A percentile compares a stretch with the other conserved stretches of the same genome.
Evolutionary conservation across 2,797 vertebrate species (phyloP).

Genomic region (Chromis chromis): DNA sequence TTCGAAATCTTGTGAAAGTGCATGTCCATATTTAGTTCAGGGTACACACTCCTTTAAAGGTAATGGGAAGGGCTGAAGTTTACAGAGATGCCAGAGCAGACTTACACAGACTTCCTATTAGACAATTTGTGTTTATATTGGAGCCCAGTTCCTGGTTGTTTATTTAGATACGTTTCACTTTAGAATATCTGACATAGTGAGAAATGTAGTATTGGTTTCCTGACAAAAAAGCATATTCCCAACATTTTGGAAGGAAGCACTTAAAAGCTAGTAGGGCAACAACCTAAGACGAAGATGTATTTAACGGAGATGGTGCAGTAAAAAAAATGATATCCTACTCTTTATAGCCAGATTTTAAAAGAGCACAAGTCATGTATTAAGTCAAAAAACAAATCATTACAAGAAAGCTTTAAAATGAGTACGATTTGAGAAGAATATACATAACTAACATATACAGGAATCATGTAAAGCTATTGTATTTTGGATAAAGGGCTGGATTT

Average conservation of each 20-base stretch:
- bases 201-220: not conserved
- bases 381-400: no score
- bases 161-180: constrained; percentile 8
- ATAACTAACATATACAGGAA: not conserved
- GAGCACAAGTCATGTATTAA: no score
- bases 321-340: no score
- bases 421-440: not conserved
- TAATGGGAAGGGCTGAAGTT: constrained; percentile 88
- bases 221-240: not conserved
- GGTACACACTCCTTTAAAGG: constrained; percentile 98
- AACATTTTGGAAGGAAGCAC: not conserved
- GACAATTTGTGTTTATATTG: constrained; percentile 66
- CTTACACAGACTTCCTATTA: constrained; percentile 75
- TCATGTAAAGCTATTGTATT: not conserved
- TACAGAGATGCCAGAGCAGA: constrained; percentile 75
- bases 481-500: no score
- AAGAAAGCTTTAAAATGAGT: no score
- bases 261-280: not conserved
- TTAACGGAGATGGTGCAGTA: no score
- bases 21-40: constrained; percentile 99
- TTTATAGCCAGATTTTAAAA: no score
- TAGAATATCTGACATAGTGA: not conserved
- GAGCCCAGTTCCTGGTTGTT: constrained; percentile 19
- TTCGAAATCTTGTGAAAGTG: constrained; percentile 93
- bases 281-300: no score